Evolutionary conservation across 92 coral and sea anemone genomes (phyloP).

Genomic region (Parazoanthus darwini): DNA sequence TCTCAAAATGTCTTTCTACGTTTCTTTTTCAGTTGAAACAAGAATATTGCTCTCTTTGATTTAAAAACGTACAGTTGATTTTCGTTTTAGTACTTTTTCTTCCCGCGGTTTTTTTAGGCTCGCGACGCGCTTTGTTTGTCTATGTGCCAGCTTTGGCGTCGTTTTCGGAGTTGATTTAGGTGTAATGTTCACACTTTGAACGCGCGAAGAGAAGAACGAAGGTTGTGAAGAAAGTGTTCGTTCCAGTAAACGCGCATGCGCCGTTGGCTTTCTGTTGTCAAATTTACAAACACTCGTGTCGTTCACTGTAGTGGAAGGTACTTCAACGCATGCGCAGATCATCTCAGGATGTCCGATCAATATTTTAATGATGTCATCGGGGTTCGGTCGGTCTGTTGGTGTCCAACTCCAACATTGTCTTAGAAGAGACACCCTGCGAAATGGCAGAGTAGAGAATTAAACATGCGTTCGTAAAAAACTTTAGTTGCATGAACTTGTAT

Average conservation of each 20-base stretch:
- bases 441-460: not conserved
- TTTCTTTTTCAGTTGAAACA: too few relatives aligned
- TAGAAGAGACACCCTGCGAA: slow-evolving; percentile 14
- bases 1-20: too few relatives aligned
- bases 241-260: not conserved
- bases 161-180: slow-evolving; percentile 28
- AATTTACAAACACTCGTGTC: slow-evolving; percentile 33
- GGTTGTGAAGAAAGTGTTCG: slow-evolving; percentile 21
- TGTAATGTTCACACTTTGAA: slow-evolving; percentile 17
- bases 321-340: slow-evolving; percentile 36
- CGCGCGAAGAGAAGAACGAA: slow-evolving; percentile 24
- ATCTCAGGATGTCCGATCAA: slow-evolving; percentile 21
- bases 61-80: slow-evolving; percentile 19
- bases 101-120: slow-evolving; percentile 8
- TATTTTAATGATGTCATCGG: slow-evolving; percentile 5
- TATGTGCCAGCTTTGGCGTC: not conserved
- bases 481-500: not conserved
- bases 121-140: not conserved
- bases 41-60: too few relatives aligned
- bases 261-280: slow-evolving; percentile 7
- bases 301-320: slow-evolving; percentile 35
- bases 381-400: slow-evolving; percentile 29
- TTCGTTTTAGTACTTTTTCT: slow-evolving; percentile 8
- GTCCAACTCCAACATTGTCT: slow-evolving; percentile 28
- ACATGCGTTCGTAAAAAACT: not conserved